phyloP scores from a whole-genome alignment of 1,140 invertebrate species.

The Diorhabda carinulata region DNA sequence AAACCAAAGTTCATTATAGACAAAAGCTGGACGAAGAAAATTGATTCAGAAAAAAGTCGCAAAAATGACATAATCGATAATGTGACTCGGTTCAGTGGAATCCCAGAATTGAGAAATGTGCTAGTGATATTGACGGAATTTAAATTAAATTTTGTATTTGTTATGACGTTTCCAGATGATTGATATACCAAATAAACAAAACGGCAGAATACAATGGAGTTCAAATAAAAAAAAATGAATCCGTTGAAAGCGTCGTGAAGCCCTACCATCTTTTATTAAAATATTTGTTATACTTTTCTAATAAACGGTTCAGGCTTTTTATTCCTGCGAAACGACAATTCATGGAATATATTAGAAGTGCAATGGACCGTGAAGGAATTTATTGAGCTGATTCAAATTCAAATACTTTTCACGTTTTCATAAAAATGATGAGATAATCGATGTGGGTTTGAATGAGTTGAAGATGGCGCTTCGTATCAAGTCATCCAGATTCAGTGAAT shows the following conservation, averaged over 20 bases:
- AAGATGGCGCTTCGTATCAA: too few relatives aligned
- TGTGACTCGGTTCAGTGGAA: not conserved
- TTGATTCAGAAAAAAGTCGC: not conserved
- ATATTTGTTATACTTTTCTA: slow-evolving; percentile 41
- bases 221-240: slow-evolving; percentile 34
- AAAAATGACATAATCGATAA: slow-evolving; percentile 10
- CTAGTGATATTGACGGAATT: slow-evolving; percentile 19
- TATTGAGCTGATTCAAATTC: too few relatives aligned
- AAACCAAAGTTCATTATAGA: too few relatives aligned
- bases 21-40: not conserved
- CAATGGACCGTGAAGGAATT: too few relatives aligned
- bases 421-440: too few relatives aligned
- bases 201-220: slow-evolving; percentile 28
- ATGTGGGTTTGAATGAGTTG: too few relatives aligned
- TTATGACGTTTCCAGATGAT: slow-evolving; percentile 37
- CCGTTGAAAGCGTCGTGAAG: slow-evolving; percentile 41
- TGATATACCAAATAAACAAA: slow-evolving; percentile 41
- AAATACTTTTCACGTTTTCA: too few relatives aligned
- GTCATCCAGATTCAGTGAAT: too few relatives aligned
- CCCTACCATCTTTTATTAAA: slow-evolving; percentile 41
- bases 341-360: slow-evolving; percentile 3
- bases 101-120: slow-evolving; percentile 13
- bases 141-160: slow-evolving; percentile 41
- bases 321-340: slow-evolving; percentile 25
- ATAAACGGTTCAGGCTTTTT: slow-evolving; percentile 35